Evolutionary conservation across 2,113 vertebrate genomes (phyloP).

Genomic region (Heteronetta atricapilla): DNA sequence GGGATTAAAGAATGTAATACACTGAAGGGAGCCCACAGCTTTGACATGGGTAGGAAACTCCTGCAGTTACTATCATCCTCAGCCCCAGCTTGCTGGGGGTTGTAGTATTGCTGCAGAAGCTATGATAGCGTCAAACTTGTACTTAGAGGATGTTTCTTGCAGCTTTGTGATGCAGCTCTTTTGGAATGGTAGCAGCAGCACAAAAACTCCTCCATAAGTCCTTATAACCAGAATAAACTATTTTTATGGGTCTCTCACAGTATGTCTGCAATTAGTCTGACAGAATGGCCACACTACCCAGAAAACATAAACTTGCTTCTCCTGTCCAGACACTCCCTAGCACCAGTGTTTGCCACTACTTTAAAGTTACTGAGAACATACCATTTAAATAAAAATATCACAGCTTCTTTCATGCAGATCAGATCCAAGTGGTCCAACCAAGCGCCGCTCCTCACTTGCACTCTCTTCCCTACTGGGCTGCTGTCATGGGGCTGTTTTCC

Average conservation of each 20-base stretch:
- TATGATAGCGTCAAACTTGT: background rate
- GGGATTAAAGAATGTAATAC: background rate
- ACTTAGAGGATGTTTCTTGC: background rate
- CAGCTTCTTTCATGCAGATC: background rate
- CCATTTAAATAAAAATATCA: background rate
- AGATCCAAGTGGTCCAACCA: background rate
- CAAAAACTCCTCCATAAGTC: background rate
- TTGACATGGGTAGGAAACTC: background rate
- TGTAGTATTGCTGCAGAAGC: background rate
- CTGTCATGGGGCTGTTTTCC: accelerated
- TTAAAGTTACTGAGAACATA: background rate
- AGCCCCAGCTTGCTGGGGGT: background rate
- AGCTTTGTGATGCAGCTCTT: background rate
- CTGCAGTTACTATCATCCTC: background rate
- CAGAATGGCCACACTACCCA: background rate
- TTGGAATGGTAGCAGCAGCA: background rate
- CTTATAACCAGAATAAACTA: background rate
- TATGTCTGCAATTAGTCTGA: background rate
- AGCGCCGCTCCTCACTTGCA: background rate
- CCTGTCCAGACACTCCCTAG: background rate
- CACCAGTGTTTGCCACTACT: background rate
- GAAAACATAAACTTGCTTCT: background rate
- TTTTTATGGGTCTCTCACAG: background rate
- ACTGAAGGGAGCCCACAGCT: background rate
- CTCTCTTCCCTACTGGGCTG: background rate